Conservation (phyloP, 2,797 vertebrate genomes). For the Notamacropus eugenii region DNA sequence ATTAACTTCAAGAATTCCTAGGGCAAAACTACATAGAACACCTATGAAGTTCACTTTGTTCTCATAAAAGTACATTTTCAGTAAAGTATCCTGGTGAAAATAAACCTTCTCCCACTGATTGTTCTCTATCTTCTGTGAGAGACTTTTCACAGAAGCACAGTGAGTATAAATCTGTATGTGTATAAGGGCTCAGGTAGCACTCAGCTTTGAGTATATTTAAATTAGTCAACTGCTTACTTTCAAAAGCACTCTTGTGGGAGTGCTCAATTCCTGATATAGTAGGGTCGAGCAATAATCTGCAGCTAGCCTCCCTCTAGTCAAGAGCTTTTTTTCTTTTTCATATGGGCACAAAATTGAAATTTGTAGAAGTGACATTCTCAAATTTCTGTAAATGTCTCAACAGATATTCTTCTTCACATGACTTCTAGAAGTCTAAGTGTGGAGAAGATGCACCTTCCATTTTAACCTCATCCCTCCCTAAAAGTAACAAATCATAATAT, state of each 20-base stretch:
- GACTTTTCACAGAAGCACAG: constrained; percentile 49
- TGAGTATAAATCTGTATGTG: constrained; percentile 62
- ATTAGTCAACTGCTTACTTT: constrained; percentile 65
- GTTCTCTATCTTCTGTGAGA: constrained; percentile 50
- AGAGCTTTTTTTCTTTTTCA: constrained; percentile 42
- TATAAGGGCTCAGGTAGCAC: constrained; percentile 37
- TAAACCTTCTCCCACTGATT: constrained; percentile 51
- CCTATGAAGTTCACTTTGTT: constrained; percentile 45
- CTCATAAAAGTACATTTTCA: constrained; percentile 51
- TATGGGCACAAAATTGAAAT: constrained; percentile 43
- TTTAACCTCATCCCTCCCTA: constrained; percentile 13
- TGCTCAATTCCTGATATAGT: constrained; percentile 49
- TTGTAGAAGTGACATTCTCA: constrained; percentile 24
- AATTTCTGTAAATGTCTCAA: constrained; percentile 40
- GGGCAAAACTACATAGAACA: background rate
- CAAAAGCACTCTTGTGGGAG: constrained; percentile 52
- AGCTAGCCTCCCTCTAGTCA: constrained; percentile 42
- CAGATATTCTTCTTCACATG: constrained; percentile 18
- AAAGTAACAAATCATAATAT: constrained; percentile 24
- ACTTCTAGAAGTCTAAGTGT: constrained; percentile 21
- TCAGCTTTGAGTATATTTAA: constrained; percentile 64
- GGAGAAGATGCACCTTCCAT: background rate
- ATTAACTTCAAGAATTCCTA: constrained; percentile 23
- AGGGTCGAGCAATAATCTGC: constrained; percentile 56
- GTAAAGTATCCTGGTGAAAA: constrained; percentile 40